Base-by-base conservation (phyloP, 2,113 vertebrate species). In the Daubentonia madagascariensis region DNA sequence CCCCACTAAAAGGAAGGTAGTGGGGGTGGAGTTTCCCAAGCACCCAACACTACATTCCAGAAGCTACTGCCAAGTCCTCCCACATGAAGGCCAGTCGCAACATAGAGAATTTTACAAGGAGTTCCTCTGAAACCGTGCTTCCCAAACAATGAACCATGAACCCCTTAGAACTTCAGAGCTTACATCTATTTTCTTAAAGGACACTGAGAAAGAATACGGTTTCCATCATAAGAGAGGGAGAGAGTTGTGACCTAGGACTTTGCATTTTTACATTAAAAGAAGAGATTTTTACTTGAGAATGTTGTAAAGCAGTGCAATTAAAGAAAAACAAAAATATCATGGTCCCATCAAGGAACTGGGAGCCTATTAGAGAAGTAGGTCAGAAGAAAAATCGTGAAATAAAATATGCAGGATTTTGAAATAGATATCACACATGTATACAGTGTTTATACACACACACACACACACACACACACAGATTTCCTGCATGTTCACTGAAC, bases 41-140 rank as follows among this genome's bases (percentile, higher is more conserved):
- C 14, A 23, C 16, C 35, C 23, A 50, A 1, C 10, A 22, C 54
- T 32, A 9, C 45, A 32, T 35, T 59, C 22, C 3, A 0, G 25
- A 81, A 10, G 18, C 30, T 23, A 8, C 20, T n/a, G 9, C 50
- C n/a, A 8, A 14, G 1, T 17, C 32, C 32, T 43, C 32, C 52
- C 22, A 5, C 0, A 0, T 0, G 1, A 68, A 70, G 37, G 10
- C 11, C 5, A 14, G 18, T 6, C 20, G 0, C 9, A 50, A 1
- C 4, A 28, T 23, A 83, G 16, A 67, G 14, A 65, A 17, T 12
- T 61, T 30, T 52, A 23, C 79, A 68, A 40, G 2, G 23, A 5
- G 0, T 13, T 63, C 23, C 48, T 22, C 45, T 30, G 30, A 45
- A 57, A 70, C 37, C 7, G 30, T 9, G 45, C 14, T n/a, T 80